Conservation (phyloP, 2,888 invertebrate genomes). For the Neuroscelio doddi region DNA sequence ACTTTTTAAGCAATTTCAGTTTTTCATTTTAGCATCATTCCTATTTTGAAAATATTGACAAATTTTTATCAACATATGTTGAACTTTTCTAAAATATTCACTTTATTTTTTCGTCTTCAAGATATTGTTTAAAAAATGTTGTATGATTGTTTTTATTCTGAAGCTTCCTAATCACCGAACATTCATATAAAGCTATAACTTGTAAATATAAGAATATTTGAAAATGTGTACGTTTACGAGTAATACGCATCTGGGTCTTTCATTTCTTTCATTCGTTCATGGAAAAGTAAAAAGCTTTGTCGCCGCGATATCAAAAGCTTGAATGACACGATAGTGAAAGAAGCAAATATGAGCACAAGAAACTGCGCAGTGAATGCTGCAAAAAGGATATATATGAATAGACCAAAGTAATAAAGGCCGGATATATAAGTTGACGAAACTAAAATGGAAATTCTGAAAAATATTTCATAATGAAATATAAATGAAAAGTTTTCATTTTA, state of each 20-base stretch:
- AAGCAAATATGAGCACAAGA: slow-evolving; percentile 64
- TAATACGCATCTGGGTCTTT: not conserved
- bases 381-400: slow-evolving; percentile 55
- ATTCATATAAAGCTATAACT: too few species aligned
- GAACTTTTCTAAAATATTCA: too few species aligned
- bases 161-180: too few species aligned
- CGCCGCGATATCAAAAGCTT: slow-evolving; percentile 63
- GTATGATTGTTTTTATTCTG: too few species aligned
- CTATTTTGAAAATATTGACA: too few species aligned
- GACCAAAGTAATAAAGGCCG: slow-evolving; percentile 6
- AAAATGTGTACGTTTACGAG: too few species aligned
- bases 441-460: not conserved
- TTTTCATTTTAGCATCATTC: too few species aligned
- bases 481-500: not conserved
- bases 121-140: too few species aligned
- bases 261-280: slow-evolving; percentile 26
- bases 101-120: too few species aligned
- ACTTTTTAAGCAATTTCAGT: too few species aligned
- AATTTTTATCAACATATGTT: too few species aligned
- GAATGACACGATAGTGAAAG: slow-evolving; percentile 65
- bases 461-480: not conserved
- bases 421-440: not conserved
- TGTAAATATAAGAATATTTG: too few species aligned
- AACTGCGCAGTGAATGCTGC: slow-evolving; percentile 63
- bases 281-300: slow-evolving; percentile 63